Evolutionary conservation across 2,888 invertebrate species (phyloP), one percentile per base, ranked within the genome.

Genomic region (Lissocephala sabroskyi): DNA sequence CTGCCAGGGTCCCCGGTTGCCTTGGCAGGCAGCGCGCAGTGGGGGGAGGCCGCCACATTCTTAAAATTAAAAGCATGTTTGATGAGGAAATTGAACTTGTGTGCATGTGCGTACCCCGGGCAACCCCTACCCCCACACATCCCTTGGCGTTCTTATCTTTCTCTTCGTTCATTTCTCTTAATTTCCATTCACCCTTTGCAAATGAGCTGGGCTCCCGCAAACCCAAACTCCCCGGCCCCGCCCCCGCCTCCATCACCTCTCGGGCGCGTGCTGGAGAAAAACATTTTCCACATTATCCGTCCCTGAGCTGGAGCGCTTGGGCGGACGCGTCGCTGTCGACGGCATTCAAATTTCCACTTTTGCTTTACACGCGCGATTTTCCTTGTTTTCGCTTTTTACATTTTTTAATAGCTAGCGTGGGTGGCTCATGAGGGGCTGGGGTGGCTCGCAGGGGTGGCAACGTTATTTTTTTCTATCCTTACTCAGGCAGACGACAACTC

Each of bases 161-260:
- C 37, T 50, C 29, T 43, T 41, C 43, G 45, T 50, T 56, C 71
- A 55, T 70, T 70, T 70, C 56, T 56, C 62, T 60, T 59, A 73
- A 76, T 68, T 76, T 73, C n/a, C 79, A 67, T 79, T 74, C 73
- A 74, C 73, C 73, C 73, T 74, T 74, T 74, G 77, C 79, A 74
- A 79, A 76, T 73, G 79, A 73, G 79, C 68, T 46, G 35, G 17
- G 41, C 49, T 19, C 33, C 32, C 43, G 47, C 48, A 52, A 39
- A 46, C 39, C 39, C n/a, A n/a, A n/a, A n/a, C n/a, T n/a, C n/a
- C n/a, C n/a, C n/a, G n/a, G n/a, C n/a, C n/a, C n/a, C n/a, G n/a
- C n/a, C n/a, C n/a, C n/a, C n/a, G n/a, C n/a, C 45, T 23, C 23
- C 19, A 39, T 11, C n/a, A n/a, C n/a, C n/a, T n/a, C n/a, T n/a